Evolutionary conservation across 1,140 invertebrate genomes (phyloP), one percentile per base, ranked within the genome.

Genomic region (Monochamus saltuarius): DNA sequence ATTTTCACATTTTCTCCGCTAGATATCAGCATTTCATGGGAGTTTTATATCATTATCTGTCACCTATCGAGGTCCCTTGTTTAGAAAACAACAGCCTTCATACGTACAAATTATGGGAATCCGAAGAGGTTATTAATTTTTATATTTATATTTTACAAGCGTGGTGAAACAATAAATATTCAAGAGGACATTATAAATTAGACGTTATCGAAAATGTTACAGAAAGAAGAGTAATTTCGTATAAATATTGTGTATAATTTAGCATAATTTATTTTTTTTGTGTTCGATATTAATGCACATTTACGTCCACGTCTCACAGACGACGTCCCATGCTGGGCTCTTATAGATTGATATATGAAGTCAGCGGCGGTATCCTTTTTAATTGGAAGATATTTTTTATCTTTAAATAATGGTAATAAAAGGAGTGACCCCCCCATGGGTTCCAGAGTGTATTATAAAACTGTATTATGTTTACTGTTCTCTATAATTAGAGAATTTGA

Each of bases 331-430:
- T 66, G 73, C 70, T 72, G 73, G 34, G 74, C 64, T 65, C 64
- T 61, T 72, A 73, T 74, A 75, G 71, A 75, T 74, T 75, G 72
- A 75, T 75, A 74, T 74, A 75, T 74, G 71, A 72, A 70, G 67
- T 71, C 74, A 69, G 72, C 72, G 70, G 73, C 70, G 57, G 63
- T 38, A 52, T 52, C 63, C 66, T 72, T 75, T 73, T 75, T 75
- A 75, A 75, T 75, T 75, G 74, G 74, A 75, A 74, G 69, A 71
- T 69, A 73, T 74, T 74, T 74, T 73, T 74, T 72, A 72, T 71
- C 71, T 69, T 69, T 64, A 71, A 73, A 70, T 75, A 74, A 75
- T 73, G 74, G 70, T 75, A 72, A 73, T 75, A 73, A 73, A 73
- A 73, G 71, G 64, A 59, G 65, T 66, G 68, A 64, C 66, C 67